Base-by-base conservation (phyloP, 1,140 invertebrate species). In the Hydropsyche tenuis region DNA sequence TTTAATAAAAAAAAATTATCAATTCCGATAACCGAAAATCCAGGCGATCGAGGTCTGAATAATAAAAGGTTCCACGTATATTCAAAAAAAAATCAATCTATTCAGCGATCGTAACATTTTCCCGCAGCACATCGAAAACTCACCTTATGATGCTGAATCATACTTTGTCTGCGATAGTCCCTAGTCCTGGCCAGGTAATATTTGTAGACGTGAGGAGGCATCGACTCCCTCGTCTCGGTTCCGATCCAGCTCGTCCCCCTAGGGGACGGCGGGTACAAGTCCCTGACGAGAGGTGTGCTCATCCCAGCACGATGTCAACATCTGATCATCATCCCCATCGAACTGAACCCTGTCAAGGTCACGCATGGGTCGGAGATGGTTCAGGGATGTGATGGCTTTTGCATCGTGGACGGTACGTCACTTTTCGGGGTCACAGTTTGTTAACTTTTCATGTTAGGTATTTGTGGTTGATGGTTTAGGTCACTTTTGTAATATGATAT, bases 191-290 rank as follows among this genome's bases (percentile, higher is more conserved):
- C 87, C 77, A 89, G 85, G 79, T 91, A 91, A 81, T 91, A 90
- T 79, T 89, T 90, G 80, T 89, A 90, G 76, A 91, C 89, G 76
- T 91, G 89, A n/a, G 84, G 83, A 1, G 89, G 90, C 78, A 90
- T 78, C 0, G 87, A 84, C 23, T 86, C 83, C 73, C 87, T 88
- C 20, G 90, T 90, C 80, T 91, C 89, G 78, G 90, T 88, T 14
- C 90, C 90, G 76, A 91, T 90, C 89, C 90, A 91, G 76, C 87
- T 86, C 63, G 87, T 82, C 11, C 77, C 77, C 23, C 71, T 63
- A 4, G 76, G 73, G 16, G 76, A 73, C 53, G 76, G 65, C 12
- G 76, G 76, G 64, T 77, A 77, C n/a, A 72, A 56, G 62, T 77
- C 76, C 60, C 73, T 30, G 46, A 77, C 73, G n/a, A 75, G 16